phyloP scores from a whole-genome alignment of 2,113 vertebrate species.

The Ranitomeya imitator region DNA sequence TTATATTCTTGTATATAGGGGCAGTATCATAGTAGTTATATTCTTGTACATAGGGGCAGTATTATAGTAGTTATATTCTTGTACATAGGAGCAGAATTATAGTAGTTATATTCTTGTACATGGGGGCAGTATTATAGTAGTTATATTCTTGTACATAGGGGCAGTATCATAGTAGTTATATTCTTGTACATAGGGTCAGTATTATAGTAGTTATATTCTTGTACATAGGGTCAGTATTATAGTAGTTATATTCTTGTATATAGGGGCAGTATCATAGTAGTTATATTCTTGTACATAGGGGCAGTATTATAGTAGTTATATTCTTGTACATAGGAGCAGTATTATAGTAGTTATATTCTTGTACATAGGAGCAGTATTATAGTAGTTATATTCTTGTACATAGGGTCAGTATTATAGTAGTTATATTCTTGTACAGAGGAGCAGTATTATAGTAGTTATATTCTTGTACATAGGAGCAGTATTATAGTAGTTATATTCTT shows the following conservation, averaged over 20 bases:
- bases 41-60: not conserved
- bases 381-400: not conserved
- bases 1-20: not conserved
- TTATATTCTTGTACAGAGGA: not conserved
- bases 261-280: too few species aligned
- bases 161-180: too few species aligned
- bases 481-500: too few species aligned
- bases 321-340: too few species aligned
- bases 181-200: too few species aligned
- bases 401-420: not conserved
- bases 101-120: not conserved
- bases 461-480: not conserved
- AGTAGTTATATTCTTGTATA: too few species aligned
- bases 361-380: not conserved
- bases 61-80: conserved; percentile 8
- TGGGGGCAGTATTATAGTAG: not conserved
- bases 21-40: not conserved
- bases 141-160: too few species aligned
- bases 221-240: too few species aligned
- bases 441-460: not conserved
- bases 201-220: too few species aligned
- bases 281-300: too few species aligned
- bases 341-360: too few species aligned
- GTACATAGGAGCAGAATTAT: not conserved
- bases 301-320: too few species aligned